Evolutionary conservation across 2,888 invertebrate genomes (phyloP).

Genomic region (Lamellibrachia satsuma): DNA sequence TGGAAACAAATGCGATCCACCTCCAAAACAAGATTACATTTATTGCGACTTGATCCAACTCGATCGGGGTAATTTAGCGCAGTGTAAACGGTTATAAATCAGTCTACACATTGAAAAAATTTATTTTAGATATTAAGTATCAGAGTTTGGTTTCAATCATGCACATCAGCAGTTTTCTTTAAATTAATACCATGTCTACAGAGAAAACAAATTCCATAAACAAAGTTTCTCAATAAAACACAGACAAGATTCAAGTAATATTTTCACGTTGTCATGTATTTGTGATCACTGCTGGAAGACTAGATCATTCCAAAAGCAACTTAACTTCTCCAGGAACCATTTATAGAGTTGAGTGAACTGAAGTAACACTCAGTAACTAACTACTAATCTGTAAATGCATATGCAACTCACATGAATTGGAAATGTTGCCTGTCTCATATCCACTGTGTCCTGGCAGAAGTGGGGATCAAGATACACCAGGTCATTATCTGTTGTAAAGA

Average conservation of each 20-base stretch:
- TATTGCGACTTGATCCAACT: too few relatives aligned
- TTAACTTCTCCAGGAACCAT: too few relatives aligned
- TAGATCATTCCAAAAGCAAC: not conserved
- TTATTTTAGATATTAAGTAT: not conserved
- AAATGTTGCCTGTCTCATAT: constrained; percentile 83
- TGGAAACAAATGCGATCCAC: too few relatives aligned
- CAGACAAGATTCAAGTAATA: not conserved
- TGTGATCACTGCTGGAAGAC: not conserved
- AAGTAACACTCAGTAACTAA: too few relatives aligned
- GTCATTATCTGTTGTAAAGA: constrained; percentile 76
- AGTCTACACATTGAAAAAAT: too few relatives aligned
- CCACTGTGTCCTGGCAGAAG: constrained; percentile 90
- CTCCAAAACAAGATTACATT: too few relatives aligned
- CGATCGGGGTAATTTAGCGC: too few relatives aligned
- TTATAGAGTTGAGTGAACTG: too few relatives aligned
- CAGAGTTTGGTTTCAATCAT: not conserved
- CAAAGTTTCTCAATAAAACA: not conserved
- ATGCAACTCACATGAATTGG: constrained; percentile 66
- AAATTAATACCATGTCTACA: not conserved
- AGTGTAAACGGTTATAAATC: too few relatives aligned
- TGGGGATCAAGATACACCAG: constrained; percentile 93
- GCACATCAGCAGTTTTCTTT: not conserved
- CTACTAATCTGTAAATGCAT: not conserved
- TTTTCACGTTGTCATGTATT: not conserved
- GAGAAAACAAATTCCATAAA: not conserved